These are phyloP conservation scores for Acronicta alni DNA, from an alignment of 2,888 invertebrate species.

Conservation along the genomic window DNA sequence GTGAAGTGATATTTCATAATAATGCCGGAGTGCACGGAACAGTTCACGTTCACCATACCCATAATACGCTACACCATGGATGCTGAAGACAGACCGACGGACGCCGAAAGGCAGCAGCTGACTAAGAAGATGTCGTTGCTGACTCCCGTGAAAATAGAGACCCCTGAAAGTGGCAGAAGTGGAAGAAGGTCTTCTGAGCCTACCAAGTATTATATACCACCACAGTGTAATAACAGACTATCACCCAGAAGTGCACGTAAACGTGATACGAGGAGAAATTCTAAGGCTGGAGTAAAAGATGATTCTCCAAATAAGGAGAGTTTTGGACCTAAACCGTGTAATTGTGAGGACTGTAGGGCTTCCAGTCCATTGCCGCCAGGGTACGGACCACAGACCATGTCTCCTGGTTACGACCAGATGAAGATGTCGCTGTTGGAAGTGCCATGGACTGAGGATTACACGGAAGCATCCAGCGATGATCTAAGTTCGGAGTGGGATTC, in stretches of 20 bases:
- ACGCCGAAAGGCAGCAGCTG: slow-evolving; percentile 73
- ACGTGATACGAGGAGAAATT: slow-evolving; percentile 78
- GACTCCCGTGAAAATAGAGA: slow-evolving; percentile 84
- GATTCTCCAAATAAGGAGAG: slow-evolving; percentile 71
- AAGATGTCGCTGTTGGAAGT: slow-evolving; percentile 93
- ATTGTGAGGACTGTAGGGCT: slow-evolving; percentile 85
- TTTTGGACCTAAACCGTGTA: slow-evolving; percentile 81
- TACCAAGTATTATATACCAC: slow-evolving; percentile 81
- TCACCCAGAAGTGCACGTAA: slow-evolving; percentile 84
- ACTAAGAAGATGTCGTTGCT: slow-evolving; percentile 84
- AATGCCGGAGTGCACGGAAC: slow-evolving; percentile 87
- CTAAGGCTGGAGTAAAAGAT: slow-evolving; percentile 72
- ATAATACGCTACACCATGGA: slow-evolving; percentile 87
- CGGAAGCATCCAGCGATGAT: slow-evolving; percentile 97
- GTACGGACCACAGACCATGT: slow-evolving; percentile 82
- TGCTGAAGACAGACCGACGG: slow-evolving; percentile 74
- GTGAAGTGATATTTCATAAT: slow-evolving; percentile 73
- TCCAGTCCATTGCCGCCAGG: slow-evolving; percentile 87
- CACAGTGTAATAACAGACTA: slow-evolving; percentile 83
- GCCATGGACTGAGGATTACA: slow-evolving; percentile 94
- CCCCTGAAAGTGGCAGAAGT: slow-evolving; percentile 79
- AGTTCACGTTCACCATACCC: slow-evolving; percentile 82
- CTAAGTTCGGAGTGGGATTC: slow-evolving; percentile 98
- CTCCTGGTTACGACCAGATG: slow-evolving; percentile 94
- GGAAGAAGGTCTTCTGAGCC: slow-evolving; percentile 82